A percentile compares a stretch with the other conserved stretches of the same genome.
These are phyloP conservation scores for Trogon melanurus DNA, from an alignment of 2,113 vertebrate species.

Conservation along the genomic window DNA sequence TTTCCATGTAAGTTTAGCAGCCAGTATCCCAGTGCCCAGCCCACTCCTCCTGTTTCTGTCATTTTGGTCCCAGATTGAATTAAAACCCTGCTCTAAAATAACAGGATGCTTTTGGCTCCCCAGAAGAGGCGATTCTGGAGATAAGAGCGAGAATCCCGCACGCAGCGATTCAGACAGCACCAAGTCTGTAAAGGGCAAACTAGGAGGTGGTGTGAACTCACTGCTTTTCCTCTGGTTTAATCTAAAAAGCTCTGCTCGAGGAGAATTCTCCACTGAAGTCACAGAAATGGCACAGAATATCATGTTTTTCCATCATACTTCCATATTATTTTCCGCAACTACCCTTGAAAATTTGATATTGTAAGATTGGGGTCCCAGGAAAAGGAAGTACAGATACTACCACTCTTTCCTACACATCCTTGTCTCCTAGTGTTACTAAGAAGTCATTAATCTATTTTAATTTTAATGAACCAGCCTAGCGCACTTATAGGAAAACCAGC, in stretches of 20 bases:
- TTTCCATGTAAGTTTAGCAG: fast-evolving
- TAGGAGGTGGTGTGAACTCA: not conserved
- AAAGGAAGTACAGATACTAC: fast-evolving
- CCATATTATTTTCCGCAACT: not conserved
- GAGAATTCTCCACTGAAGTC: not conserved
- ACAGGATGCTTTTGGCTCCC: not conserved
- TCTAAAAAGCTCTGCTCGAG: not conserved
- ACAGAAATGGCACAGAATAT: not conserved
- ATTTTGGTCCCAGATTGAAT: not conserved
- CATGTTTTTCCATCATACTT: fast-evolving
- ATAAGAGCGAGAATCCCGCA: not conserved
- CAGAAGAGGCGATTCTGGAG: not conserved
- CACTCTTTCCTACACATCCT: not conserved
- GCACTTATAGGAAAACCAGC: not conserved
- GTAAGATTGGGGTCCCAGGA: not conserved
- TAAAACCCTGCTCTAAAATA: not conserved
- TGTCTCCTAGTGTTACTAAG: not conserved
- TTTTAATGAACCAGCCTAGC: slow-evolving; percentile 23
- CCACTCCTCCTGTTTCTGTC: fast-evolving
- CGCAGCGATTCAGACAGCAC: not conserved
- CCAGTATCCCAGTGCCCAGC: fast-evolving
- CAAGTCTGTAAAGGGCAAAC: not conserved
- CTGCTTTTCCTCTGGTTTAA: not conserved
- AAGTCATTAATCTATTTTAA: not conserved
- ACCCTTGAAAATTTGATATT: fast-evolving